Conservation (phyloP, 2,113 vertebrate genomes). For the Hypocryptadius cinnamomeus region DNA sequence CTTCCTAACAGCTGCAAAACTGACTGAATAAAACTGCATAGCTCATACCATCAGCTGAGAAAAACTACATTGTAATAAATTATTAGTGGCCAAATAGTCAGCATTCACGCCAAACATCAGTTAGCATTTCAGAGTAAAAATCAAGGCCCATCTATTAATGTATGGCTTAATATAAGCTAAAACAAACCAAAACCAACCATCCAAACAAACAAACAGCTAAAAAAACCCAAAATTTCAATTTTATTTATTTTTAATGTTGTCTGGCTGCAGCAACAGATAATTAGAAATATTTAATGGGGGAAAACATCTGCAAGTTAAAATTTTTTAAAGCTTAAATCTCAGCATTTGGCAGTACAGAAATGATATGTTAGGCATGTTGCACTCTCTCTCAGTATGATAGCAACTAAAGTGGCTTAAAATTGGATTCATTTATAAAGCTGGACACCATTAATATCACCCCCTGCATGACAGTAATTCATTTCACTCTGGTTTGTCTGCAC, state of each 20-base stretch:
- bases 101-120: background rate
- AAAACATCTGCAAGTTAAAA: constrained; percentile 62
- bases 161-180: background rate
- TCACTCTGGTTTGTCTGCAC: constrained; percentile 71
- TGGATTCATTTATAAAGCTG: constrained; percentile 80
- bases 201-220: background rate
- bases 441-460: constrained; percentile 76
- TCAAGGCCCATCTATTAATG: background rate
- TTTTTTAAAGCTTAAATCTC: constrained; percentile 62
- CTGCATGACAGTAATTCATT: constrained; percentile 73
- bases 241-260: constrained; percentile 44
- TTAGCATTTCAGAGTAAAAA: background rate
- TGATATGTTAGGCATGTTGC: constrained; percentile 63
- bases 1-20: background rate
- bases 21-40: background rate
- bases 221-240: background rate
- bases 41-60: background rate
- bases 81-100: background rate
- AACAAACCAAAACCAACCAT: background rate
- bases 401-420: constrained; percentile 76
- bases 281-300: constrained; percentile 63
- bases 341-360: constrained; percentile 63
- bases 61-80: background rate
- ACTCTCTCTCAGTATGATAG: constrained; percentile 69
- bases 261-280: constrained; percentile 37